Conservation (phyloP, 2,113 vertebrate genomes). For the Fulmarus glacialis region DNA sequence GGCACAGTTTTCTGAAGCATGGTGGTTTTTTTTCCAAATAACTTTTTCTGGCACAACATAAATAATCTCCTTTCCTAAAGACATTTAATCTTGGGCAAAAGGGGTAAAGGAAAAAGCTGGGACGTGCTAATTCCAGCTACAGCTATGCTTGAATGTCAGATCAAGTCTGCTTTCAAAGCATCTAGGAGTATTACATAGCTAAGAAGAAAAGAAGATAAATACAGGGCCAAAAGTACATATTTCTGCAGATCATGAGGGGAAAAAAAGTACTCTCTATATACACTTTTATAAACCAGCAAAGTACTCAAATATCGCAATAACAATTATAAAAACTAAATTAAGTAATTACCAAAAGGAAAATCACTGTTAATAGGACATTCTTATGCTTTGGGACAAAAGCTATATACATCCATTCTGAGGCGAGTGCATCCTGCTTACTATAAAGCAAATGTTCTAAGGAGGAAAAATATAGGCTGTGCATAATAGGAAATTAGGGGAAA, state of each 20-base stretch:
- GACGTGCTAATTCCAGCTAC: background rate
- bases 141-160: background rate
- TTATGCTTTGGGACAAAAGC: background rate
- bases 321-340: background rate
- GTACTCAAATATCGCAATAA: background rate
- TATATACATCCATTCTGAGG: background rate
- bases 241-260: background rate
- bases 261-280: background rate
- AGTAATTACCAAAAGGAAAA: background rate
- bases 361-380: background rate
- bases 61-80: background rate
- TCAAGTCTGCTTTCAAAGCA: background rate
- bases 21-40: background rate
- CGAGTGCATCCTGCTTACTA: background rate
- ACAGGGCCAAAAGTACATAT: background rate
- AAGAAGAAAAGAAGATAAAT: background rate
- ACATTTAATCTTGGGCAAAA: background rate
- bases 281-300: background rate
- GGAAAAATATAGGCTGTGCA: background rate
- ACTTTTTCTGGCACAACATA: background rate
- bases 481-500: background rate
- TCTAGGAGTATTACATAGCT: background rate
- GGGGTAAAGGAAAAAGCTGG: background rate
- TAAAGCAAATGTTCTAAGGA: background rate
- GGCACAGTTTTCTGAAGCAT: background rate